These are phyloP conservation scores for Philopotamus ludificatus DNA, from an alignment of 1,140 invertebrate species.

Conservation along the genomic window DNA sequence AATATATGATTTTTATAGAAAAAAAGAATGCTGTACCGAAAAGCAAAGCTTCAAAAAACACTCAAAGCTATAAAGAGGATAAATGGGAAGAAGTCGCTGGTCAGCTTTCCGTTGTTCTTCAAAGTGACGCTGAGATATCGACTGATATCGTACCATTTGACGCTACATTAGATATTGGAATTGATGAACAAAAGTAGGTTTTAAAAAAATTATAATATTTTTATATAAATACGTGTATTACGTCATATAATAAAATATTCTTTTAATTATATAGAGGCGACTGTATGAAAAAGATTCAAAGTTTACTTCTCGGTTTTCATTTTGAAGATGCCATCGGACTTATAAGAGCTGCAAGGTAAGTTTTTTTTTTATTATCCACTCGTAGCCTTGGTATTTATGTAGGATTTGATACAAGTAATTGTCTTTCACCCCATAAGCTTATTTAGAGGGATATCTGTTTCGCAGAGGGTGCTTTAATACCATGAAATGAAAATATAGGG, in stretches of 20 bases:
- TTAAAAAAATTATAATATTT: conserved; percentile 16
- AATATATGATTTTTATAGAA: conserved; percentile 25
- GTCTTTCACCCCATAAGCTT: conserved; percentile 6
- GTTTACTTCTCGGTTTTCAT: conserved; percentile 66
- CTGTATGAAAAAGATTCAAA: conserved; percentile 86
- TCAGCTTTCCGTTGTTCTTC: conserved; percentile 71
- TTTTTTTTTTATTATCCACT: conserved; percentile 26
- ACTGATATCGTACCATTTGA: conserved; percentile 80
- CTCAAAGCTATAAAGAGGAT: conserved; percentile 28
- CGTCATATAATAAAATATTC: conserved; percentile 18
- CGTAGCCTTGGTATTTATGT: neutral
- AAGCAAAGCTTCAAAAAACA: too few relatives aligned
- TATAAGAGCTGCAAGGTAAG: conserved; percentile 80
- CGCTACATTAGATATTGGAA: conserved; percentile 74
- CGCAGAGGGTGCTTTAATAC: too few relatives aligned
- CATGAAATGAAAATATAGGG: too few relatives aligned
- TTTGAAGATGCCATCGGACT: conserved; percentile 77
- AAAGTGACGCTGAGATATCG: conserved; percentile 57
- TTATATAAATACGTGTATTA: conserved; percentile 10
- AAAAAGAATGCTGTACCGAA: conserved; percentile 41
- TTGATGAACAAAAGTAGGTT: conserved; percentile 86
- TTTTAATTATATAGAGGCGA: conserved; percentile 61
- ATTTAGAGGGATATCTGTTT: too few relatives aligned
- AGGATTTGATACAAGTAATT: too few relatives aligned
- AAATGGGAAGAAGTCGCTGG: conserved; percentile 72